These are phyloP conservation scores for Drosophila murphyi DNA, from an alignment of 1,140 invertebrate species.

Conservation along the genomic window DNA sequence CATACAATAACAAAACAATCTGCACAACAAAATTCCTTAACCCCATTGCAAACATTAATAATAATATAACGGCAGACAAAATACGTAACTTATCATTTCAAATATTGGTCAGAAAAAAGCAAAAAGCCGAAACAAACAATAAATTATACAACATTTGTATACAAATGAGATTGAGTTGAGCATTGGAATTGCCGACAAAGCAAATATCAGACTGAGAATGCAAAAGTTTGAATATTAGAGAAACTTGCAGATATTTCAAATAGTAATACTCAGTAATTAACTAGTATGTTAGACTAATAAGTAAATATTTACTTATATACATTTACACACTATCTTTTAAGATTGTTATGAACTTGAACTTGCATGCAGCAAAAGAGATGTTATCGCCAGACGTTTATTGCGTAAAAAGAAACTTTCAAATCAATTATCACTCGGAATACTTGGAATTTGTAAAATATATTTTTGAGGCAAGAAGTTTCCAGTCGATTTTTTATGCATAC, in stretches of 20 bases:
- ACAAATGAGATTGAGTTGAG: neutral
- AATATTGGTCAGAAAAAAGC: too few relatives aligned
- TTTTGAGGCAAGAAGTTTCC: neutral
- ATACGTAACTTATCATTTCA: neutral
- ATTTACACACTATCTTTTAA: neutral
- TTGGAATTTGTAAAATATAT: neutral
- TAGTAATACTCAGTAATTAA: neutral
- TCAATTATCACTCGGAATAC: neutral
- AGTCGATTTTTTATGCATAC: neutral
- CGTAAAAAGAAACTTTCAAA: neutral
- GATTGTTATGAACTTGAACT: conserved; percentile 21
- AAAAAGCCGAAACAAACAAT: neutral
- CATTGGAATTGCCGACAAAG: neutral
- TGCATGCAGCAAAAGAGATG: conserved; percentile 1
- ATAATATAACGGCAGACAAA: conserved; percentile 34
- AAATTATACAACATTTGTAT: neutral
- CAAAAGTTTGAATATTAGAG: neutral
- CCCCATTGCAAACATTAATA: conserved; percentile 69
- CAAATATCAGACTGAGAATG: neutral
- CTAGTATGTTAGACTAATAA: neutral
- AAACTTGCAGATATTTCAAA: neutral
- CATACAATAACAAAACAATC: neutral
- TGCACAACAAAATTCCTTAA: conserved; percentile 43
- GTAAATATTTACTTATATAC: conserved; percentile 7
- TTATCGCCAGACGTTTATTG: conserved; percentile 24